Conservation (phyloP, 2,113 vertebrate species). For the Sphyrna mokarran region DNA sequence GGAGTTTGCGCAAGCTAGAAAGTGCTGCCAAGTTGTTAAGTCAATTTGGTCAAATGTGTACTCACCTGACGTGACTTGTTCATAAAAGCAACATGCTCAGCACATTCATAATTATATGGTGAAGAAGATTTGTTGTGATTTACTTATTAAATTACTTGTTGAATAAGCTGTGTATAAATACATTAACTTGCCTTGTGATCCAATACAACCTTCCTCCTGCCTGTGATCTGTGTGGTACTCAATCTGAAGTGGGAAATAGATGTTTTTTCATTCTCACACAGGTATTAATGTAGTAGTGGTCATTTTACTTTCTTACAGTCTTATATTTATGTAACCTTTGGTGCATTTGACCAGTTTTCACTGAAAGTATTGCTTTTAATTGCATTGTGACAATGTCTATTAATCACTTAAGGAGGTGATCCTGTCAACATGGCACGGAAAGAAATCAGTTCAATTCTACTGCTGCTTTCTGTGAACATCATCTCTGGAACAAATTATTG, state of each 20-base stretch:
- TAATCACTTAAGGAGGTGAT: not conserved
- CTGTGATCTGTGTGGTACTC: not conserved
- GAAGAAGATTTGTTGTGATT: not conserved
- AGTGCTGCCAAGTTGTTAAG: not conserved
- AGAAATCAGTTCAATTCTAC: not conserved
- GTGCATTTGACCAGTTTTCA: not conserved
- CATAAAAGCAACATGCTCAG: not conserved
- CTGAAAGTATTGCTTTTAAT: not conserved
- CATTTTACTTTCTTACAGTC: not conserved
- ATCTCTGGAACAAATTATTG: slow-evolving; percentile 3
- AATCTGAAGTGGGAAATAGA: not conserved
- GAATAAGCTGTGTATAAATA: not conserved
- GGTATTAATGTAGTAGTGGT: not conserved
- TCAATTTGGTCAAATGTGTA: not conserved
- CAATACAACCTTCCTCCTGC: not conserved
- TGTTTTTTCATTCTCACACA: not conserved
- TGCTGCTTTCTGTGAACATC: slow-evolving; percentile 9
- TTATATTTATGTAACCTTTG: not conserved
- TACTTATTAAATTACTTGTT: not conserved
- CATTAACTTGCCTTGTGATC: not conserved
- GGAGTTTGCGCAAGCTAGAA: not conserved
- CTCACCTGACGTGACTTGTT: not conserved
- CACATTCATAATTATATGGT: not conserved
- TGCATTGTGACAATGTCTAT: not conserved
- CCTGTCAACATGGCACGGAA: not conserved